A percentile compares a stretch with the other conserved stretches of the same genome.
phyloP scores from a whole-genome alignment of 1,140 invertebrate genomes.

The Micrasema minimum region DNA sequence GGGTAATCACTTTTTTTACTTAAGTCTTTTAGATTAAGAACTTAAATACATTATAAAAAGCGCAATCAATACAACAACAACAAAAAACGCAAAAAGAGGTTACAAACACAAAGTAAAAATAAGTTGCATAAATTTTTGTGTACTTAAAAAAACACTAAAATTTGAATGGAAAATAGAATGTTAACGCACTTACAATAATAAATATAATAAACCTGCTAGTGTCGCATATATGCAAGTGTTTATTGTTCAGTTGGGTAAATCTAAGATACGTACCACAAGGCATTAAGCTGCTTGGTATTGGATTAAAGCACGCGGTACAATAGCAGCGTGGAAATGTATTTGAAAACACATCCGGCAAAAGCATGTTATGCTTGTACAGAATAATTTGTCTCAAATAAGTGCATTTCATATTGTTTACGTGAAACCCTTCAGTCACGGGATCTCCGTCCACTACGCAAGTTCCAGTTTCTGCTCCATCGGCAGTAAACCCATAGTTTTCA shows the following conservation, averaged over 20 bases:
- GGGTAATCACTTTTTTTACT: no score
- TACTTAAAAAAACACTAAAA: not conserved
- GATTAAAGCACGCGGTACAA: not conserved
- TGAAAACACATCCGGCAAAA: not conserved
- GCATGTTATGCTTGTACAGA: constrained; percentile 1
- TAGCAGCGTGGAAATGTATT: not conserved
- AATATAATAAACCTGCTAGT: not conserved
- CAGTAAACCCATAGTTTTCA: not conserved
- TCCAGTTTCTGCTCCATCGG: not conserved
- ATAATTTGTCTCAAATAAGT: not conserved
- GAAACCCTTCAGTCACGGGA: constrained; percentile 5
- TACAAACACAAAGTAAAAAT: no score
- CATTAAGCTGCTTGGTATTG: not conserved
- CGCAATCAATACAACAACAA: no score
- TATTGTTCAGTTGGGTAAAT: no score
- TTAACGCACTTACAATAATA: not conserved
- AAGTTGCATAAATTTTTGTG: no score
- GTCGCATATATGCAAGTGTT: no score
- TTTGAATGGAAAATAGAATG: not conserved
- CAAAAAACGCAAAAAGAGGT: no score
- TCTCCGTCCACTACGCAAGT: not conserved
- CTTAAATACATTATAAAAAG: no score
- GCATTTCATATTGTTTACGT: constrained; percentile 2
- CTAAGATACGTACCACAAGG: constrained; percentile 1
- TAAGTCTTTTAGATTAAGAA: no score